Conservation (phyloP, 2,797 vertebrate species). For the Schizopygopsis malacanthus region DNA sequence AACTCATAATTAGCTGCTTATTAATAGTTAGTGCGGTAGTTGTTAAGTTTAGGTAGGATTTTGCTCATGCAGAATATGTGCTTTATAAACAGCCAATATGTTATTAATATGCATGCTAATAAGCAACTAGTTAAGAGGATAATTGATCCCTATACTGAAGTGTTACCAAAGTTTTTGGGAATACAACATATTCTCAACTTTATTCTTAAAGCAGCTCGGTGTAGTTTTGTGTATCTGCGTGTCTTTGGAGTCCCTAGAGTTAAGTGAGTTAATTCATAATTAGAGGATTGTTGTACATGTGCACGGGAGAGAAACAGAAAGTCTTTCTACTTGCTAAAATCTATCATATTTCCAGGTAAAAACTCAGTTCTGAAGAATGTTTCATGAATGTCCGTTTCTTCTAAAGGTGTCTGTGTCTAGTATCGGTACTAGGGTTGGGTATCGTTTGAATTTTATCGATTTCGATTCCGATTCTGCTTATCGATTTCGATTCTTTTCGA, state of each 20-base stretch:
- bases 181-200: neutral
- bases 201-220: neutral
- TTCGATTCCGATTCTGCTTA: too few species aligned
- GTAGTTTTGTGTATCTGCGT: neutral
- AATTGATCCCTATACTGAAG: neutral
- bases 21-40: too few species aligned
- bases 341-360: neutral
- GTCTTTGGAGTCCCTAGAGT: neutral
- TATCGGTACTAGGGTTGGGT: too few species aligned
- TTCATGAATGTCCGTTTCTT: neutral
- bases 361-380: neutral
- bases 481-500: too few species aligned
- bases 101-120: too few species aligned
- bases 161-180: neutral
- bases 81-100: too few species aligned
- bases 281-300: neutral
- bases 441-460: too few species aligned
- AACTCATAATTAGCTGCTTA: too few species aligned
- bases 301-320: neutral
- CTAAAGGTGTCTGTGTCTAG: neutral
- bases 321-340: neutral
- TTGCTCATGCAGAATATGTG: too few species aligned
- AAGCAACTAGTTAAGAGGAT: too few species aligned
- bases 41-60: too few species aligned
- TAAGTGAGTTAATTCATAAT: neutral